Base-by-base conservation (phyloP, 1,140 invertebrate genomes). In the Laodelphax striatellus region DNA sequence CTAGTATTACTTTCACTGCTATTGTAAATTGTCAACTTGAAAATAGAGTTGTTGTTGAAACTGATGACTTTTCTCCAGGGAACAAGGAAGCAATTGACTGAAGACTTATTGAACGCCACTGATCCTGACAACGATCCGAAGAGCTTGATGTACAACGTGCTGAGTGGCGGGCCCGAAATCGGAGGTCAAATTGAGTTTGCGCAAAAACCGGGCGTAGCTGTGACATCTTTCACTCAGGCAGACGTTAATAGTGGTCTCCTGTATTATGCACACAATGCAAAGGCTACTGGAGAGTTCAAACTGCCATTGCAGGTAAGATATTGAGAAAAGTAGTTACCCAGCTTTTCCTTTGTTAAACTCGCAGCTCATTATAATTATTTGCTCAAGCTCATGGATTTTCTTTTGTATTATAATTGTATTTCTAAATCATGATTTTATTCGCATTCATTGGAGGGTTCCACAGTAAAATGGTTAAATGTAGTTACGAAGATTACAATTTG, bases 91-190 rank as follows among this genome's bases (percentile, higher is more conserved):
- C 76, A 81, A 2, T 78, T 95, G 55, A 85, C 82, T 28, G 74
- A 81, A 50, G 86, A 91, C 67, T 76, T 94, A 55, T 77, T 94
- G 52, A 85, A 84, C 67, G 86, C 87, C 0, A 79, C 82, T 57
- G 92, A 94, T 75, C 84, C 87, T 0, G 92, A 94, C 69, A 92
- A 74, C 46, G 67, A 71, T 5, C 70, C 76, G 34, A 71, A 74
- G 54, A 73, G 74, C 58, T 67, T 85, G 17, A 71, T 78, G 19
- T 84, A 81, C 65, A 77, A 77, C 4, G 74, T 84, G 43, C 64
- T 83, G 22, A 66, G 66, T 24, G 60, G 63, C 14, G 65, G 64
- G 52, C 58, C 62, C 54, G 71, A 68, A 22, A 75, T 75, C 57
- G 69, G 73, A 14, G 81, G 81, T 14, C 76, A 78, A 53, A 76